Conservation (phyloP, 2,113 vertebrate species). For the Calypte anna region DNA sequence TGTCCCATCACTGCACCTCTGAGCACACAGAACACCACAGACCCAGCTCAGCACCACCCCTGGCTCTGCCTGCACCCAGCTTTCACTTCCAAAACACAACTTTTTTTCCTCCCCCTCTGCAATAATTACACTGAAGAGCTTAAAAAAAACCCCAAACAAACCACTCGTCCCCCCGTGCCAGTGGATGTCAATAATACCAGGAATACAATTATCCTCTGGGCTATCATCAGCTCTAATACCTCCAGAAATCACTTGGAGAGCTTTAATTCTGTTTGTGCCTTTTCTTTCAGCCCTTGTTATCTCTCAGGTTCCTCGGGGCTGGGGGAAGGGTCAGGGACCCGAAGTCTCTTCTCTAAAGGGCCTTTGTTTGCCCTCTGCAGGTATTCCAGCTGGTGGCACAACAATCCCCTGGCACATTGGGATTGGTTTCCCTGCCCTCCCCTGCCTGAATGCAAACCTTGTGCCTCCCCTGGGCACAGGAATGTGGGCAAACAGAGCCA, state of each 20-base stretch:
- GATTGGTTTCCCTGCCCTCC: constrained; percentile 35
- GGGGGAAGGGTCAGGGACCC: neutral
- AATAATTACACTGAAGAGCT: neutral
- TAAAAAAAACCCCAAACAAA: neutral
- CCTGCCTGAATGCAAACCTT: constrained; percentile 66
- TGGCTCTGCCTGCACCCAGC: accelerated
- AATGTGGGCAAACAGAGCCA: constrained; percentile 75
- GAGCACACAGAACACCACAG: accelerated
- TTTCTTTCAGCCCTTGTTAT: constrained; percentile 68
- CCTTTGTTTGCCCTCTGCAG: constrained; percentile 74
- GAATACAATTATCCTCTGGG: neutral
- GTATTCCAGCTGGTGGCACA: constrained; percentile 73
- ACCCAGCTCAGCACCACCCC: neutral
- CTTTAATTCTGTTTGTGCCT: constrained; percentile 66
- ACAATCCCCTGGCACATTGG: constrained; percentile 32
- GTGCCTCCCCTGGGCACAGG: constrained; percentile 65
- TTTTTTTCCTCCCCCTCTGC: neutral
- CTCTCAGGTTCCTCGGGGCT: constrained; percentile 40
- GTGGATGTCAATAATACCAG: neutral
- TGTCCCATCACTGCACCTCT: accelerated
- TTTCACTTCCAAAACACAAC: neutral
- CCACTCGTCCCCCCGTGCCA: neutral
- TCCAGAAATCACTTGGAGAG: constrained; percentile 56
- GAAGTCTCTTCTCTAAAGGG: constrained; percentile 55
- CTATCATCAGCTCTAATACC: constrained; percentile 58